Base-by-base conservation (phyloP, 1,140 invertebrate genomes). In the Ruditapes philippinarum region DNA sequence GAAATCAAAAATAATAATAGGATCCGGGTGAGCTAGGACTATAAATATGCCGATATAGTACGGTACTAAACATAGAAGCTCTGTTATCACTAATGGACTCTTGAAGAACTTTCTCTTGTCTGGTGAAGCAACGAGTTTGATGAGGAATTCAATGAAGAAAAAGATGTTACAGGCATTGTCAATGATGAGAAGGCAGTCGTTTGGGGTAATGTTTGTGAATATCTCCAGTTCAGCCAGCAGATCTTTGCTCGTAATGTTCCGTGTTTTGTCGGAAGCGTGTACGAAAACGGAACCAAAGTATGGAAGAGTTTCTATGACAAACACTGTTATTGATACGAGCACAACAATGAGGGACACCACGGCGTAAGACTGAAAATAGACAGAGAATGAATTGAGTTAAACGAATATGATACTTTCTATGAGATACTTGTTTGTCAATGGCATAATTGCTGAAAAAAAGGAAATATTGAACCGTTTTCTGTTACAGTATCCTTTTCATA, bases 21-120 rank as follows among this genome's bases (percentile, higher is more conserved):
- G 92, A 60, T 93, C 89, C 11, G 90, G 90, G 86, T 93, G 92
- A 2, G 11, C 14, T 65, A 92, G 82, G 1, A 93, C 98, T 19
- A 92, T 57, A n/a, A 88, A 68, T 22, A 93, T 80, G 31, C 89
- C 93, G 31, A 91, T 90, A 68, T 93, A 94, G 49, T 93, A 94
- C 7, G 93, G 93, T n/a, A 94, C 83, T 3, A 94, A 36, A 65
- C 91, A 92, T 4, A 92, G 28, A n/a, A 92, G 19, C 81, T 94
- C 93, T 22, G 92, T 90, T 11, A 93, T 57, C 1, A 90, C 90
- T 51, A 89, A 81, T 9, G 91, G 90, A 74, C 68, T 79, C 62
- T 65, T 80, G 92, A 73, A 94, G 62, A 57, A 96, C 89, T 96
- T 95, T 38, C 95, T 94, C 25, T 95, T 91, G 76, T 95, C 95